Conservation (phyloP, 1,140 invertebrate genomes). For the Hestina assimilis region DNA sequence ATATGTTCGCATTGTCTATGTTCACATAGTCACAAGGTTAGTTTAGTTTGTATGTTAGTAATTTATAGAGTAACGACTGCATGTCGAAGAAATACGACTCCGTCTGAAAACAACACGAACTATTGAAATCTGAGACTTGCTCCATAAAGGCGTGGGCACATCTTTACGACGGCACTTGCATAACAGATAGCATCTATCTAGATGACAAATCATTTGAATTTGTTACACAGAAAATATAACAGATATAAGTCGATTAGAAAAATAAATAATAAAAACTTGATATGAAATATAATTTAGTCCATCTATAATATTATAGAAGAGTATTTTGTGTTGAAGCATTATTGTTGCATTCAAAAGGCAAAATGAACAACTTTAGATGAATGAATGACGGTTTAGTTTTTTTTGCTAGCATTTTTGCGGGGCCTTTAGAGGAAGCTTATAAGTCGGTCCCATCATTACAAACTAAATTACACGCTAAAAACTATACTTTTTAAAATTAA, state of each 20-base stretch:
- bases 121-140: slow-evolving; percentile 19
- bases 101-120: slow-evolving; percentile 13
- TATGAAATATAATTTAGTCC: no score
- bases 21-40: background rate
- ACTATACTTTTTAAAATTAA: no score
- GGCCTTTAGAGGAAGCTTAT: no score
- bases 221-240: background rate
- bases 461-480: no score
- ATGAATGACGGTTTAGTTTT: no score
- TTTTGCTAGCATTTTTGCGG: no score
- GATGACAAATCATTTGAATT: background rate
- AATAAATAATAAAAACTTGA: no score
- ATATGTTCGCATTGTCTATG: background rate
- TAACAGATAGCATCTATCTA: slow-evolving; percentile 1
- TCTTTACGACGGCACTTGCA: background rate
- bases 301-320: no score
- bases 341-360: no score
- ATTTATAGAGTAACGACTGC: slow-evolving; percentile 8
- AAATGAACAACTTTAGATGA: no score
- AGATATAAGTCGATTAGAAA: background rate
- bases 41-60: slow-evolving; percentile 10
- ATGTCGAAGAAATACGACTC: slow-evolving; percentile 10
- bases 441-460: no score
- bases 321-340: no score
- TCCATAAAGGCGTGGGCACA: slow-evolving; percentile 5